Evolutionary conservation across 2,797 vertebrate genomes (phyloP).

Genomic region (Acropternis orthonyx): DNA sequence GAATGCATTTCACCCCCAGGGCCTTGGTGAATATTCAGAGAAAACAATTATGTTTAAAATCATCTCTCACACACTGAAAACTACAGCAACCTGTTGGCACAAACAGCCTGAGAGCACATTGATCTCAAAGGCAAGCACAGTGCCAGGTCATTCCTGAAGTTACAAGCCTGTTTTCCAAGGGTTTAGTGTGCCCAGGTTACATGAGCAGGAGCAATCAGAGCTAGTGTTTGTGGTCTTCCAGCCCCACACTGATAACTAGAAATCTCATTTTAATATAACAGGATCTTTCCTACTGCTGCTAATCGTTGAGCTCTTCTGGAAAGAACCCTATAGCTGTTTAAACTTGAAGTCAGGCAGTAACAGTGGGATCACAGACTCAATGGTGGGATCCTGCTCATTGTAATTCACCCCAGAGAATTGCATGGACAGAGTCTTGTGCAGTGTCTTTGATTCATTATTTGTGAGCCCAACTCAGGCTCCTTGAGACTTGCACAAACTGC

Average conservation of each 20-base stretch:
- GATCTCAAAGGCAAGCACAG: background rate
- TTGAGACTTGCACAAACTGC: background rate
- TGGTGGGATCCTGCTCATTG: background rate
- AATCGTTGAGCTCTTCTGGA: background rate
- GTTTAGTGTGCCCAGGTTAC: background rate
- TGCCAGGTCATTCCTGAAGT: background rate
- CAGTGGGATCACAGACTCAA: background rate
- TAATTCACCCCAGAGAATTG: background rate
- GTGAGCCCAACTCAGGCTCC: background rate
- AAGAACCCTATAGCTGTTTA: background rate
- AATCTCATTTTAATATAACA: background rate
- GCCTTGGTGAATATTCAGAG: conserved; percentile 8
- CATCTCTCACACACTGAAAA: background rate
- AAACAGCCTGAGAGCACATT: background rate
- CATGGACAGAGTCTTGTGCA: too few species aligned
- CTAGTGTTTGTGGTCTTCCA: background rate
- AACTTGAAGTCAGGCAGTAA: background rate
- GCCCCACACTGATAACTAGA: background rate
- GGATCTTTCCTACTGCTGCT: background rate
- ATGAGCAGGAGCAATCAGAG: background rate
- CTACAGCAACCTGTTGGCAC: conserved; percentile 21
- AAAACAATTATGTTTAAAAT: background rate
- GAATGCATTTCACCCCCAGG: background rate
- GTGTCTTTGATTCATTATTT: background rate
- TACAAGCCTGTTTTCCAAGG: background rate